Conservation (phyloP, 2,888 invertebrate genomes). For the Carcina quercana region DNA sequence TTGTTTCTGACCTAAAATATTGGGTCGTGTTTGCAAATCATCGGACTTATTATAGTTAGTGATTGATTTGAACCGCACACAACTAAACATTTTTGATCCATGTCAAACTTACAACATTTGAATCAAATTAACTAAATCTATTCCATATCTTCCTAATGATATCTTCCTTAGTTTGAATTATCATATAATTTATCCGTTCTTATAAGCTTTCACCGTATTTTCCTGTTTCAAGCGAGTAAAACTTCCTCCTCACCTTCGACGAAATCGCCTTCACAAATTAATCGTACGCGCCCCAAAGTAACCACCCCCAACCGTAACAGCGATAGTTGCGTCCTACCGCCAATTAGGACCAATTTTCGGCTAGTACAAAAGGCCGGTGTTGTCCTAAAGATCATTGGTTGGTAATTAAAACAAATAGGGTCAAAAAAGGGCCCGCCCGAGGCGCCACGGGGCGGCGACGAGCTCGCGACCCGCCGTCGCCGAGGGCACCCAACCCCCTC, state of each 20-base stretch:
- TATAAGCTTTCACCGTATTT: too few species aligned
- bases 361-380: constrained; percentile 56
- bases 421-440: constrained; percentile 60
- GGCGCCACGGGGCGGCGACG: constrained; percentile 64
- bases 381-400: constrained; percentile 63
- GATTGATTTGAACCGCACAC: too few species aligned
- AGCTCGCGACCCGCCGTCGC: constrained; percentile 61
- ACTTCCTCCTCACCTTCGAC: too few species aligned
- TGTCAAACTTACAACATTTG: too few species aligned
- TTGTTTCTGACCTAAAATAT: too few species aligned
- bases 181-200: too few species aligned
- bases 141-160: too few species aligned
- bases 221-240: constrained; percentile 2
- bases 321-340: constrained; percentile 46
- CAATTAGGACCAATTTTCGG: constrained; percentile 64
- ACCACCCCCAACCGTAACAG: constrained; percentile 25
- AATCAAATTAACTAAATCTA: too few species aligned
- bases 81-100: too few species aligned
- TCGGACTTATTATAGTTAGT: too few species aligned
- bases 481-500: constrained; percentile 53
- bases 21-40: too few species aligned
- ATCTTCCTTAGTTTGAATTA: too few species aligned
- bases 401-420: constrained; percentile 75
- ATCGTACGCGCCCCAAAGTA: constrained; percentile 6
- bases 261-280: constrained; percentile 10